Evolutionary conservation across 2,888 invertebrate species (phyloP), one percentile per base, ranked within the genome.

Genomic region (Cecidostiba fungosa): DNA sequence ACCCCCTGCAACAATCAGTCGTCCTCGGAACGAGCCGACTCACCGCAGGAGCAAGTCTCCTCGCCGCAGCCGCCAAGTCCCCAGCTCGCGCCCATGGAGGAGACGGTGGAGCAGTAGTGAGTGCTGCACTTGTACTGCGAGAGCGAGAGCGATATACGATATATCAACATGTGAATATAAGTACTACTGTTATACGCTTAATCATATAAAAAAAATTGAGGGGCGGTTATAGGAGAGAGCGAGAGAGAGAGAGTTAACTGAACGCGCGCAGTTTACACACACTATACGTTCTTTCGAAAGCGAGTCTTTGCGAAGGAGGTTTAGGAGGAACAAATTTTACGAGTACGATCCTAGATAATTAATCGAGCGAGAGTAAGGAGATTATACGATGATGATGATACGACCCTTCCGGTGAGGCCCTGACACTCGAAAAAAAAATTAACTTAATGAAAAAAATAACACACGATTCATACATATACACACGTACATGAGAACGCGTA

Each of bases 31-130:
- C 54, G 62, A 72, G 66, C 2, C 26, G 73, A 19, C 26, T 66
- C 72, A 39, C 70, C 19, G 23, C 83, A 43, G 54, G 43, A 69
- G 36, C 70, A 29, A 29, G 59, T n/a, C 59, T 77, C 39, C 26
- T 47, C 74, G 47, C 36, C 32, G 43, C 39, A 66, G 47, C 36
- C 32, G 43, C 39, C 59, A 43, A 70, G 43, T 39, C 83, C 83
- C 12, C 54, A 19, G 62, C 47, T 82, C 69, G 54, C 79, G 74
- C 54, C 70, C 66, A 72, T 83, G 91, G 93, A 93, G 89, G 93
- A 93, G 89, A 91, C 92, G 90, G 92, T 93, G 89, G 93, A 93
- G 90, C 92, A 93, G 92, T 92, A 92, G 74, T 62, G 66, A 29
- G 70, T 39, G 73, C 73, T 32, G 76, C 62, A 70, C 72, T 59